Percentiles rank a stretch among this genome's conserved stretches.
These are phyloP conservation scores for Pseudopodoces humilis DNA, from an alignment of 2,113 vertebrate genomes.

Conservation along the genomic window DNA sequence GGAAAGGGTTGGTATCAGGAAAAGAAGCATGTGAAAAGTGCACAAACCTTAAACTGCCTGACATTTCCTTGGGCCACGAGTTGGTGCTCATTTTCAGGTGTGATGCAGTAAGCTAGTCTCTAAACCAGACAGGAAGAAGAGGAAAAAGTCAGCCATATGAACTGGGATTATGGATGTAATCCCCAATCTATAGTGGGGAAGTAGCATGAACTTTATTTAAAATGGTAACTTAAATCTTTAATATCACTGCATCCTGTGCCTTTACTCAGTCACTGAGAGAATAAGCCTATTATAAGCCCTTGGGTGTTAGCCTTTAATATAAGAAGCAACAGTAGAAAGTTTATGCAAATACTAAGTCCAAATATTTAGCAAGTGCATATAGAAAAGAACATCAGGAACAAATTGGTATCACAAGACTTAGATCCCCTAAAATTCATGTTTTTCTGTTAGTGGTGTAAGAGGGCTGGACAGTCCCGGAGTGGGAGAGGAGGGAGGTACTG, in stretches of 20 bases:
- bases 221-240: conserved; percentile 23
- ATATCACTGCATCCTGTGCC: background rate
- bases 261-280: background rate
- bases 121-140: conserved; percentile 63
- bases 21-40: background rate
- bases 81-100: conserved; percentile 93
- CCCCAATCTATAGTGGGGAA: background rate
- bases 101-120: conserved; percentile 95
- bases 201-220: conserved; percentile 44
- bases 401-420: background rate
- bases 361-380: conserved; percentile 44
- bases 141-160: background rate
- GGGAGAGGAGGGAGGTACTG: background rate
- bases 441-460: background rate
- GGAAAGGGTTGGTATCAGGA: background rate
- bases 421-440: background rate
- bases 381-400: background rate
- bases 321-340: conserved; percentile 28
- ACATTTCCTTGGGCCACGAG: conserved; percentile 88
- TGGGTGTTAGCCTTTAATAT: conserved; percentile 43
- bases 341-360: conserved; percentile 42
- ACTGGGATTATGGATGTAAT: background rate
- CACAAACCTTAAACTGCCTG: conserved; percentile 89
- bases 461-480: background rate
- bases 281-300: background rate